phyloP scores from a whole-genome alignment of 2,797 vertebrate species.

The Pampus argenteus region DNA sequence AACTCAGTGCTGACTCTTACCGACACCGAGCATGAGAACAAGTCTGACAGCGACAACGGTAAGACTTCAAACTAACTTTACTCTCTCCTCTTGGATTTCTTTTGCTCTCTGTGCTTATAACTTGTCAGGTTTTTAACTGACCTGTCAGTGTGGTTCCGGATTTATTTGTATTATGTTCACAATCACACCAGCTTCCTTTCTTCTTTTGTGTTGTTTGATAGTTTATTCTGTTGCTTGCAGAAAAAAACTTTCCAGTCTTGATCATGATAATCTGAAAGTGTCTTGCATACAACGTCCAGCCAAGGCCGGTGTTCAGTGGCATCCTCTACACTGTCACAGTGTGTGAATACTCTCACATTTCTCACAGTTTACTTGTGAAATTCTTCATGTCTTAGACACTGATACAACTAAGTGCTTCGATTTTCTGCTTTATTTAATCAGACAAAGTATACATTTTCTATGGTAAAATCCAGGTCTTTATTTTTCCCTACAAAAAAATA shows the following conservation, averaged over 20 bases:
- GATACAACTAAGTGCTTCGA: background rate
- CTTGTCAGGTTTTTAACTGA: background rate
- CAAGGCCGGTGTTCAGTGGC: background rate
- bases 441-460: background rate
- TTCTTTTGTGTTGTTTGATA: too few relatives aligned
- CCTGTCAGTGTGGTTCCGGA: background rate
- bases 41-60: constrained; percentile 99
- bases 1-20: constrained; percentile 98
- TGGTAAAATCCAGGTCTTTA: background rate
- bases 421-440: background rate
- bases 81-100: background rate
- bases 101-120: background rate
- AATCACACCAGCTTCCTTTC: background rate
- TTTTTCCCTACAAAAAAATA: constrained; percentile 1
- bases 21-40: constrained; percentile 98
- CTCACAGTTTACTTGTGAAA: background rate
- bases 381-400: background rate
- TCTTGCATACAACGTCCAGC: background rate
- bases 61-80: constrained; percentile 59
- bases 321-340: background rate
- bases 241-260: background rate
- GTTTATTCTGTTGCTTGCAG: background rate
- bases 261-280: background rate
- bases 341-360: background rate
- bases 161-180: background rate